Base-by-base conservation (phyloP, 2,797 vertebrate species). In the Microhierax caerulescens region DNA sequence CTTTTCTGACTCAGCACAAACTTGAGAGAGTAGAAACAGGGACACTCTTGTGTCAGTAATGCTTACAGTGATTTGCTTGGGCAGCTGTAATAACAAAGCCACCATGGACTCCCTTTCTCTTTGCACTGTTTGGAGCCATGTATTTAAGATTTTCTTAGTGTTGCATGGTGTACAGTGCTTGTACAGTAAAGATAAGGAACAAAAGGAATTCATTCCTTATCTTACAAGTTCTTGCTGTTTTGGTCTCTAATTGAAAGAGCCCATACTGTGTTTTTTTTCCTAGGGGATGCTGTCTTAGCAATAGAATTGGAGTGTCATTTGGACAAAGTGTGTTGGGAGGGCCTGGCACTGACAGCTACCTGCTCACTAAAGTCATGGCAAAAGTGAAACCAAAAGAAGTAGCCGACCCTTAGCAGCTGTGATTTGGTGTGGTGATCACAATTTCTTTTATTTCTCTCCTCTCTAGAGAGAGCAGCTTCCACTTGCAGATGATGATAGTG, bases 391-490 rank as follows among this genome's bases (percentile, higher is more conserved):
- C 10, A 13, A 22, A 27, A 22, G 32, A 54, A 9, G 8, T 30
- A 47, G 22, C 47, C 24, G 13, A 16, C 34, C 15, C 20, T 41
- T 48, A 39, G 54, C 1, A 3, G 25, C 20, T 75, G 34, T 41
- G 25, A 25, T 9, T 51, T 69, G 54, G 22, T 37, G 23, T 41
- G 16, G 3, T 77, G 37, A 56, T 86, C 34, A 84, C 22, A 70
- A n/a, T 73, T 57, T 50, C 23, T 85, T 91, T 82, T 69, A 0
- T 91, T 88, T 95, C 51, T 45, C 20, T 87, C 61, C 51, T 39
- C 28, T 60, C 63, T 94, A 99, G 99, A 99, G 98, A 87, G 98
- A 98, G 95, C 96, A 96, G 82, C 99, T 99, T 96, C 99, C 99
- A 3, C 96, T 97, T 15, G 95, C 97, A 11, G 98, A 98, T 17